Conservation (phyloP, 2,113 vertebrate species). For the Catharus fuscescens region DNA sequence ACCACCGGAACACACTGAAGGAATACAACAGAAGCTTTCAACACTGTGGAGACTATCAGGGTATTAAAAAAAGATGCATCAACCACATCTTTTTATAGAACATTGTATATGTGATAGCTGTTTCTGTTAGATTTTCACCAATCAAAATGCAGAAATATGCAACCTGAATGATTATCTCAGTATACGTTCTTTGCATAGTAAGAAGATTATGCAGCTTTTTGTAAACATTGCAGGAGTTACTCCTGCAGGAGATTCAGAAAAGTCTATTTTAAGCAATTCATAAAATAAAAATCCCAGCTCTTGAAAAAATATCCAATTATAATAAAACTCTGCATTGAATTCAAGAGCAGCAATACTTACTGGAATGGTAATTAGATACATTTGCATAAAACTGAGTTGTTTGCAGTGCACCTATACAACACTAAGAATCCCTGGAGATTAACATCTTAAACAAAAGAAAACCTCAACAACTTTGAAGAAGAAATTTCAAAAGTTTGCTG, state of each 20-base stretch:
- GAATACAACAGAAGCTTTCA: not conserved
- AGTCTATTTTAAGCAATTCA: slow-evolving; percentile 33
- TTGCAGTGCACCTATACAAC: not conserved
- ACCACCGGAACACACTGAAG: not conserved
- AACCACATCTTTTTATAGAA: slow-evolving; percentile 12
- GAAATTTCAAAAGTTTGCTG: not conserved
- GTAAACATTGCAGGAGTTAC: not conserved
- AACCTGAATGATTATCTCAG: not conserved
- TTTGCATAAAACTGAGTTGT: slow-evolving; percentile 25
- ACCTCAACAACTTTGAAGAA: not conserved
- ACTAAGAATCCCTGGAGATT: not conserved
- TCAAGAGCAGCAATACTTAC: not conserved
- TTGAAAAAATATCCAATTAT: not conserved
- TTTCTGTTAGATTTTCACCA: not conserved
- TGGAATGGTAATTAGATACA: slow-evolving; percentile 1
- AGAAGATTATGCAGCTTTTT: slow-evolving; percentile 38
- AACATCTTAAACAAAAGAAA: slow-evolving; percentile 10
- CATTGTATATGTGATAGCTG: not conserved
- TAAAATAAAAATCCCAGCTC: not conserved
- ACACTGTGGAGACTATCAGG: not conserved
- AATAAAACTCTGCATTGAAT: slow-evolving; percentile 8
- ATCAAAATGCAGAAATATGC: slow-evolving; percentile 17
- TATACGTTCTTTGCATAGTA: not conserved
- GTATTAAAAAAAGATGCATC: not conserved
- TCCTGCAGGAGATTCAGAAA: not conserved